Evolutionary conservation across 35 echinoderm and acorn worm genomes (phyloP).

Genomic region (Antedon bifida): DNA sequence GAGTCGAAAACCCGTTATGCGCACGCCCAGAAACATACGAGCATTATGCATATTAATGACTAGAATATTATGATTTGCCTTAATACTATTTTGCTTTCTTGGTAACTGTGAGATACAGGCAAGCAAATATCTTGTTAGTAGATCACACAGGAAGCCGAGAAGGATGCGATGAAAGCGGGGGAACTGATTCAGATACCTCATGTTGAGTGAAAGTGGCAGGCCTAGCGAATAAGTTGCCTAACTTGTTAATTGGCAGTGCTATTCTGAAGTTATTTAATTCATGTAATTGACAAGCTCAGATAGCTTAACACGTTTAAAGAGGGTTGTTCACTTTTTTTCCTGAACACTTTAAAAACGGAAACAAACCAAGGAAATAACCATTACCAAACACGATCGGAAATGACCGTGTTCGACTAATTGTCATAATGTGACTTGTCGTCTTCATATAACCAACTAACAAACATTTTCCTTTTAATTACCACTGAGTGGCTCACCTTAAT

Average conservation of each 20-base stretch:
- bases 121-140: neutral
- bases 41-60: too few species aligned
- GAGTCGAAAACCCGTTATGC: too few species aligned
- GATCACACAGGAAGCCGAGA: neutral
- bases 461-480: neutral
- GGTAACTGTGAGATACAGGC: too few species aligned
- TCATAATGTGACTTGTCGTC: neutral
- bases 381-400: neutral
- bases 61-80: too few species aligned
- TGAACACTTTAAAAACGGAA: neutral
- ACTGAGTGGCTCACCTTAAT: too few species aligned
- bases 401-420: neutral
- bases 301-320: neutral
- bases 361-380: neutral
- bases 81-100: too few species aligned
- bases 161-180: neutral
- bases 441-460: neutral
- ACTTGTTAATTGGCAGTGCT: too few species aligned
- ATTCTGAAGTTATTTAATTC: neutral
- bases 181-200: neutral
- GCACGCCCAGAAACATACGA: too few species aligned
- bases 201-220: neutral
- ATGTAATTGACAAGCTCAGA: too few species aligned
- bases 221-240: too few species aligned
- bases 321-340: neutral